These are phyloP conservation scores for Lordiphosa andalusiaca DNA, from an alignment of 2,888 invertebrate genomes.

Conservation along the genomic window DNA sequence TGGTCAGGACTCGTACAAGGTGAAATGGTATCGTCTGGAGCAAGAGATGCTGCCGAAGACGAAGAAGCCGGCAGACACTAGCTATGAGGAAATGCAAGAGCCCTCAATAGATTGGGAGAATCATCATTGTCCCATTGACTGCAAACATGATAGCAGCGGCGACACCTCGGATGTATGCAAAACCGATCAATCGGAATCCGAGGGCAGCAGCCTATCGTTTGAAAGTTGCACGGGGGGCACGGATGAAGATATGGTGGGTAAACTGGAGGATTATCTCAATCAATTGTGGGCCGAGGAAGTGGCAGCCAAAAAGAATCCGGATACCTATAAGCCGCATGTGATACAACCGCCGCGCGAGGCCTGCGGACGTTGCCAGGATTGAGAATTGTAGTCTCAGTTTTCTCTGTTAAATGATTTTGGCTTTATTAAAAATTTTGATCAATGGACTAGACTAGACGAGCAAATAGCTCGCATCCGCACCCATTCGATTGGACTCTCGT, in stretches of 20 bases:
- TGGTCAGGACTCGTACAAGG: slow-evolving; percentile 73
- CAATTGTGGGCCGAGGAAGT: slow-evolving; percentile 57
- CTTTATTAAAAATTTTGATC: too few relatives aligned
- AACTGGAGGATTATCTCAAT: slow-evolving; percentile 58
- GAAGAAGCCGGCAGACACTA: slow-evolving; percentile 1
- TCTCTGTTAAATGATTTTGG: neutral
- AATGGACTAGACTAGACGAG: too few relatives aligned
- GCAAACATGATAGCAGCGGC: slow-evolving; percentile 34
- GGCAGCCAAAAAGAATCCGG: slow-evolving; percentile 39
- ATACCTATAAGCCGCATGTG: slow-evolving; percentile 11
- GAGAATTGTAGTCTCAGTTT: slow-evolving; percentile 7
- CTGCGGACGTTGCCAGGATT: slow-evolving; percentile 29
- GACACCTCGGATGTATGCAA: slow-evolving; percentile 48
- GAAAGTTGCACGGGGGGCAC: slow-evolving; percentile 27
- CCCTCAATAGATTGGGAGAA: slow-evolving; percentile 48
- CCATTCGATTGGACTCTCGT: neutral
- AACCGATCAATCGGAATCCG: slow-evolving; percentile 12
- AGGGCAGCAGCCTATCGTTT: slow-evolving; percentile 18
- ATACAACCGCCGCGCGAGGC: slow-evolving; percentile 15
- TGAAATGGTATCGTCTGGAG: slow-evolving; percentile 69
- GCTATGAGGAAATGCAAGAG: slow-evolving; percentile 42
- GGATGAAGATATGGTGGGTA: slow-evolving; percentile 39
- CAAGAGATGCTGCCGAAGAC: slow-evolving; percentile 4
- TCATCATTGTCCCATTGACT: slow-evolving; percentile 76
- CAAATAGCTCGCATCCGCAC: too few relatives aligned